Conservation (phyloP, 2,888 invertebrate genomes). For the Ommatoiulus sabulosus region DNA sequence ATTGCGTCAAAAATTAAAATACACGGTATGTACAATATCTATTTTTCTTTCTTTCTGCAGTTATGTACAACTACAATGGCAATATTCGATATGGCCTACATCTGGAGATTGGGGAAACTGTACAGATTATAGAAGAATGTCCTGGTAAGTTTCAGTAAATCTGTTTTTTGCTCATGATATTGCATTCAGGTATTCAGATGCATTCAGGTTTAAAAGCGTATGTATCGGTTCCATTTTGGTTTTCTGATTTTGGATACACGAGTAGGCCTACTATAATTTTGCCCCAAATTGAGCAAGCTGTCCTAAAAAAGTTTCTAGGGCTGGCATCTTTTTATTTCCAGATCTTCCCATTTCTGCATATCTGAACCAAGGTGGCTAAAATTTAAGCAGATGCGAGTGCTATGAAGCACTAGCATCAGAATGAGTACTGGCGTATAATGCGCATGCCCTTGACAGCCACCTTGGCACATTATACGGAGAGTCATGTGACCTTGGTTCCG, state of each 20-base stretch:
- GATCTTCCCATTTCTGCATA: too few relatives aligned
- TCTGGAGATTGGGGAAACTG: conserved; percentile 90
- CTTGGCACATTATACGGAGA: too few relatives aligned
- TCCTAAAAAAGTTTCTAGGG: neutral
- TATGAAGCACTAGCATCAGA: too few relatives aligned
- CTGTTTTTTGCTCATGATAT: neutral
- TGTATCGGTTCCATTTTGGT: neutral
- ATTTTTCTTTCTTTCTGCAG: conserved; percentile 72
- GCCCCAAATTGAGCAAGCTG: too few relatives aligned
- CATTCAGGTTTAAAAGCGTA: neutral
- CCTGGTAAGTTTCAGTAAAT: conserved; percentile 72
- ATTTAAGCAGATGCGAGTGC: too few relatives aligned
- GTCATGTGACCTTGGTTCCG: too few relatives aligned
- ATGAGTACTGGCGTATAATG: too few relatives aligned
- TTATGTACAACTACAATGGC: conserved; percentile 91
- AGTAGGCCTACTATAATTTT: too few relatives aligned
- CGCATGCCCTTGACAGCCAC: too few relatives aligned
- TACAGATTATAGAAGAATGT: conserved; percentile 92
- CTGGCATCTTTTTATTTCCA: too few relatives aligned
- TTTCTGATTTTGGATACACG: too few relatives aligned
- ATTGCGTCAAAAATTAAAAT: neutral
- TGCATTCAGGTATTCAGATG: neutral
- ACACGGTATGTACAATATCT: neutral
- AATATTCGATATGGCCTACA: conserved; percentile 69
- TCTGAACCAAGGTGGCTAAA: too few relatives aligned